Evolutionary conservation across 2,797 vertebrate genomes (phyloP).

Genomic region (Eupleurogrammus muticus): DNA sequence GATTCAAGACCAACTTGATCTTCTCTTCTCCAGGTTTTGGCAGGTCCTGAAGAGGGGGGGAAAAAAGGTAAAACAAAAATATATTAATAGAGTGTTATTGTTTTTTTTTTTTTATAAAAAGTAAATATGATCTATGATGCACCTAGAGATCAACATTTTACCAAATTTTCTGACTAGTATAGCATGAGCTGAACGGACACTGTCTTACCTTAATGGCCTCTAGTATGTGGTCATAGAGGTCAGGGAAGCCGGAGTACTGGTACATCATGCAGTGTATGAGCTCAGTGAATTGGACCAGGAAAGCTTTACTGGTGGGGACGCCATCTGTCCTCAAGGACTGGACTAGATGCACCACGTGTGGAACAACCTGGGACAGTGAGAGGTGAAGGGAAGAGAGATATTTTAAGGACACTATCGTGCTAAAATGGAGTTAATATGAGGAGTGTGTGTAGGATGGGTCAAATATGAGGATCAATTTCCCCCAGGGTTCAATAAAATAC

Average conservation of each 20-base stretch:
- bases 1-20: slow-evolving; percentile 94
- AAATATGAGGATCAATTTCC: too few relatives aligned
- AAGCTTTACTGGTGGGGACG: slow-evolving; percentile 90
- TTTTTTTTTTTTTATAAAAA: background rate
- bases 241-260: slow-evolving; percentile 98
- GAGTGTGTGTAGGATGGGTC: too few relatives aligned
- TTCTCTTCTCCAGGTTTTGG: slow-evolving; percentile 95
- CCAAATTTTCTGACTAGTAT: background rate
- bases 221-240: slow-evolving; percentile 96
- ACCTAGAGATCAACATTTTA: background rate
- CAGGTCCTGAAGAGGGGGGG: slow-evolving; percentile 84
- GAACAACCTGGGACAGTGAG: slow-evolving; percentile 87
- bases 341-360: slow-evolving; percentile 91
- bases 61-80: background rate
- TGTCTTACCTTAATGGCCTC: slow-evolving; percentile 93
- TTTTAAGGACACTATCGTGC: background rate
- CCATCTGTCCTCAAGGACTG: slow-evolving; percentile 90
- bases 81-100: too few relatives aligned
- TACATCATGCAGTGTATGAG: slow-evolving; percentile 99
- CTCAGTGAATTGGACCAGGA: slow-evolving; percentile 92
- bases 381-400: slow-evolving; percentile 14
- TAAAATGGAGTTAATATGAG: slow-evolving; percentile 6
- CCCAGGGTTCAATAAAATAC: too few relatives aligned
- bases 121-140: background rate
- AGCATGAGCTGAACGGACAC: background rate